phyloP scores from a whole-genome alignment of 2,113 vertebrate species.

The Cyanoramphus novaezelandiae region DNA sequence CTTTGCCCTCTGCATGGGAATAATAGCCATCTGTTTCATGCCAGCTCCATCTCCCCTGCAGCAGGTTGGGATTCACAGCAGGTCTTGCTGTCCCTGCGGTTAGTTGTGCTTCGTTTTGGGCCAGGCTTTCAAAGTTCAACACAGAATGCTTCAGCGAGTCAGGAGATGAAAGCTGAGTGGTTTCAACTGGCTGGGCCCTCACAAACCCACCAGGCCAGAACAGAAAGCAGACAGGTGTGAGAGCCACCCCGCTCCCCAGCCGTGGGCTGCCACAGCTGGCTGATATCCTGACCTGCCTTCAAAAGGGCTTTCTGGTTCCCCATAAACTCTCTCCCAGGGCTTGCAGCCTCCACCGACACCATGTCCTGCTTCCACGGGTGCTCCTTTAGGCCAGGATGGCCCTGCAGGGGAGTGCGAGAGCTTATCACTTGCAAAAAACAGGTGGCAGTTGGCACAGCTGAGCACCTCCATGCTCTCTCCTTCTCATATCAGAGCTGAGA shows the following conservation, averaged over 20 bases:
- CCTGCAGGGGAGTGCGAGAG: neutral
- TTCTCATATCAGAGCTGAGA: neutral
- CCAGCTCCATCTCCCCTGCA: neutral
- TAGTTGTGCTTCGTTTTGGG: neutral
- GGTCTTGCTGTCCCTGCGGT: neutral
- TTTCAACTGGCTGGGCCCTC: neutral
- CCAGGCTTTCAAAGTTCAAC: neutral
- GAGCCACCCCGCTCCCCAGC: neutral
- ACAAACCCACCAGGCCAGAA: slow-evolving; percentile 1
- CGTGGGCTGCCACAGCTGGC: neutral
- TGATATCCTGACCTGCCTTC: neutral
- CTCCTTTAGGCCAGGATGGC: neutral
- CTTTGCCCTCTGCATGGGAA: neutral
- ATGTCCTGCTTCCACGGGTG: neutral
- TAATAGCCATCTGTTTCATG: neutral
- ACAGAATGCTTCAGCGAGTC: slow-evolving; percentile 40
- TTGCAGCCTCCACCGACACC: neutral
- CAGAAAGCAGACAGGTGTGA: neutral
- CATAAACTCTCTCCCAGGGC: neutral
- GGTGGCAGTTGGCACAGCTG: neutral
- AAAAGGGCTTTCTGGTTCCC: neutral
- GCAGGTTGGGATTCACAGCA: neutral
- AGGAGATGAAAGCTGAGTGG: slow-evolving; percentile 18
- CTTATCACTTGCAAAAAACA: neutral
- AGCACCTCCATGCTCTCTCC: neutral